Evolutionary conservation across 2,113 vertebrate species (phyloP), one percentile per base, ranked within the genome.

Genomic region (Myrmophylax atrothorax): DNA sequence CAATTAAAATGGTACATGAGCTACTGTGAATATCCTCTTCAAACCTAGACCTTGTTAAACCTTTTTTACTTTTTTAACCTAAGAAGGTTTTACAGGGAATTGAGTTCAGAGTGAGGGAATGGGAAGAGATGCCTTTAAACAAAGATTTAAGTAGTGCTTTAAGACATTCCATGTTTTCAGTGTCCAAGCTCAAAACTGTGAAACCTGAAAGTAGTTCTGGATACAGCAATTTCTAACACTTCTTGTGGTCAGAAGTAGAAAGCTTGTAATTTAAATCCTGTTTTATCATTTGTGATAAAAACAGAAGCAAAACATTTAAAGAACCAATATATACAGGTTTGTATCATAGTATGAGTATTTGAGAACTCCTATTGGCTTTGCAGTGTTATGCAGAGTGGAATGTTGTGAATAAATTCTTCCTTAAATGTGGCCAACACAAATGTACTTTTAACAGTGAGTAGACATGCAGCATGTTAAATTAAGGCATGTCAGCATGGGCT

Each of bases 351-450:
- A 26, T 20, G n/a, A 88, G 46, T 66, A 19, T 50, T 77, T 29
- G n/a, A 44, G 59, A 86, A 52, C 29, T 86, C 9, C 1, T 31
- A 12, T 67, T 12, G 7, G 52, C 52, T 84, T 83, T 72, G 26
- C 0, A 0, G 44, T 0, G 2, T 75, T 64, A 49, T 2, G 1
- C 90, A 52, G 90, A 84, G 44, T 12, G 52, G 87, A 94, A 94
- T 63, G 75, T 70, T 96, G 68, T 92, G 90, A 95, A 83, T 91
- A 94, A 95, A 77, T 86, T 91, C 75, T 86, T 93, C 84, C 87
- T 67, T 50, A 63, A 84, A 47, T 78, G 88, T 90, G 82, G 92
- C 92, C 93, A 96, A 84, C 64, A 90, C 52, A 92, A 95, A 83
- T 67, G 64, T 90, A 90, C 85, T 96, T 94, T 70, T 70, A 93